Percentiles rank a stretch among this genome's conserved stretches.
These are phyloP conservation scores for Cephus cinctus DNA, from an alignment of 1,140 invertebrate species.

Conservation along the genomic window DNA sequence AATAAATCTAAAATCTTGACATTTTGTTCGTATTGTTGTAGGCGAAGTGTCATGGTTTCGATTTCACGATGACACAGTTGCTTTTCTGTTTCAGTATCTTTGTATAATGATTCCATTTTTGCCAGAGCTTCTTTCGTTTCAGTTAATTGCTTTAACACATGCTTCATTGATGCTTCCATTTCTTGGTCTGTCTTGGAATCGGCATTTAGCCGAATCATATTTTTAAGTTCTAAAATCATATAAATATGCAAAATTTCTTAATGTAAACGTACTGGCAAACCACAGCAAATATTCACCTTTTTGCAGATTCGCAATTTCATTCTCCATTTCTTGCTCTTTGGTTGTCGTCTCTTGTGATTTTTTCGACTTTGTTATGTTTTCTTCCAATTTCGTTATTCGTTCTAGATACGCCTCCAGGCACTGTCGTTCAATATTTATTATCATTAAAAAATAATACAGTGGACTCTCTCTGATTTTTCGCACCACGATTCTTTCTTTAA, in stretches of 20 bases:
- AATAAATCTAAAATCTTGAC: neutral
- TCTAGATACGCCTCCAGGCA: neutral
- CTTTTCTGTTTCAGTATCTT: neutral
- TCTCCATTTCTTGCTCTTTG: slow-evolving; percentile 18
- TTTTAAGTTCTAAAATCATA: slow-evolving; percentile 31
- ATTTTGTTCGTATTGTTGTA: slow-evolving; percentile 3
- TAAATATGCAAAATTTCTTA: neutral
- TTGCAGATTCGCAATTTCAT: slow-evolving; percentile 19
- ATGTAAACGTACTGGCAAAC: slow-evolving; percentile 19
- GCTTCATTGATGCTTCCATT: slow-evolving; percentile 16
- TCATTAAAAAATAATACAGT: too few relatives aligned
- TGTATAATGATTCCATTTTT: slow-evolving; percentile 2
- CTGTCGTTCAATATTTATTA: neutral
- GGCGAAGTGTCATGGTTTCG: neutral
- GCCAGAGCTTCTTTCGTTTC: slow-evolving; percentile 6
- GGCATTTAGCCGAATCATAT: slow-evolving; percentile 22
- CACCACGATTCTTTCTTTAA: neutral
- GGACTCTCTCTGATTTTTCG: neutral
- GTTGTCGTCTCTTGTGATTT: slow-evolving; percentile 1
- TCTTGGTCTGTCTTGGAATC: neutral
- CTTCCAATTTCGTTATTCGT: slow-evolving; percentile 9
- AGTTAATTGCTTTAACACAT: slow-evolving; percentile 13
- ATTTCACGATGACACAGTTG: neutral
- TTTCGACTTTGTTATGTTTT: neutral
- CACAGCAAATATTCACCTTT: slow-evolving; percentile 16